Evolutionary conservation across 2,888 invertebrate species (phyloP).

Genomic region (Chloroclystis v-ata): DNA sequence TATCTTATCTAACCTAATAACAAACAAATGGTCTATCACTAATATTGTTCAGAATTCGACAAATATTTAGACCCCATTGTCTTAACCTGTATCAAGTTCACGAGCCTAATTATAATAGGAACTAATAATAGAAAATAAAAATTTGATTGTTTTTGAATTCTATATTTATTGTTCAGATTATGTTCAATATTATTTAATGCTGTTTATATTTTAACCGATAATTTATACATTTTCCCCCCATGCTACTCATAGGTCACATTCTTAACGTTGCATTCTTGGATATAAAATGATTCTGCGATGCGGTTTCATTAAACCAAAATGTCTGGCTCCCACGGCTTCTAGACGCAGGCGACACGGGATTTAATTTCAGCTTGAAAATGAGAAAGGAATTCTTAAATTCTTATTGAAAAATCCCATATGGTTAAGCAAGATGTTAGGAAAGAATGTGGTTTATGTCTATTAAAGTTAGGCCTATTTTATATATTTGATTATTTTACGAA

Average conservation of each 20-base stretch:
- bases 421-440: neutral
- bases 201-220: too few species aligned
- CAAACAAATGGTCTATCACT: too few species aligned
- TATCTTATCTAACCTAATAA: too few species aligned
- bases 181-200: too few species aligned
- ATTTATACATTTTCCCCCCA: too few species aligned
- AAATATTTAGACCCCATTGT: too few species aligned
- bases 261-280: neutral
- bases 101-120: too few species aligned
- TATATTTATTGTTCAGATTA: too few species aligned
- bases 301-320: constrained; percentile 55
- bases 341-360: constrained; percentile 10
- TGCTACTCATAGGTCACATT: neutral
- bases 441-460: neutral
- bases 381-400: constrained; percentile 8
- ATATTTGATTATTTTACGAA: neutral
- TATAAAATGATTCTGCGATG: constrained; percentile 40
- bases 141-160: too few species aligned
- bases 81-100: too few species aligned
- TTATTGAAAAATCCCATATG: neutral
- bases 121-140: too few species aligned
- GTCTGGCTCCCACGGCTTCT: constrained; percentile 43
- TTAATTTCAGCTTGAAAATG: constrained; percentile 19
- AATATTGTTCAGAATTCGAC: too few species aligned
- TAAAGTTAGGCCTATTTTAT: neutral